phyloP scores from a whole-genome alignment of 1,140 invertebrate genomes.

The Drosophila triauraria region DNA sequence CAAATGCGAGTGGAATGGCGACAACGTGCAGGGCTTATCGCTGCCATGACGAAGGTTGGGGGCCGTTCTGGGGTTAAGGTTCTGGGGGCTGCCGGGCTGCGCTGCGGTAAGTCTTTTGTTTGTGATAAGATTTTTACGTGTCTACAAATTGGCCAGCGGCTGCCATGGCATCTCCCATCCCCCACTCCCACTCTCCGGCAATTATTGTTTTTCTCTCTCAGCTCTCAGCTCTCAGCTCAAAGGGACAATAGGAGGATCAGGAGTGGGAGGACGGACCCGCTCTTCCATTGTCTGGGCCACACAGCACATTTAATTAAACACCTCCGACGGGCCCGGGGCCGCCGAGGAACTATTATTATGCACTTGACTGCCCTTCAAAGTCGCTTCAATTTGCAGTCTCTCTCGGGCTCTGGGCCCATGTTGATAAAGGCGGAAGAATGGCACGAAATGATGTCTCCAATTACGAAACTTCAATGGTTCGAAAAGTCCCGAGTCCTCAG shows the following conservation, averaged over 20 bases:
- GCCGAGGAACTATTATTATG: conserved; percentile 5
- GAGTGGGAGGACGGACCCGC: too few species aligned
- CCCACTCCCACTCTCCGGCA: not conserved
- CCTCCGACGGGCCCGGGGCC: not conserved
- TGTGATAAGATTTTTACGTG: conserved; percentile 78
- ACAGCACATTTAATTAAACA: conserved; percentile 56
- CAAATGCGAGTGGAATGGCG: conserved; percentile 76
- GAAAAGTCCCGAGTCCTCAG: not conserved
- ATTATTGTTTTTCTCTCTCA: conserved; percentile 22
- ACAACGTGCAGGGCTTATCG: conserved; percentile 78
- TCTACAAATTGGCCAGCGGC: conserved; percentile 71
- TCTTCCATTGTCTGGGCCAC: not conserved
- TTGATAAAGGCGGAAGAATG: conserved; percentile 38
- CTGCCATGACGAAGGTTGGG: conserved; percentile 28
- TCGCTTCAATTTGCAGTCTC: not conserved
- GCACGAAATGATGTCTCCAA: conserved; percentile 13
- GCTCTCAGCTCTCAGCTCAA: not conserved
- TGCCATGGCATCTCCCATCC: conserved; percentile 21
- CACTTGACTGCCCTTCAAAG: conserved; percentile 34
- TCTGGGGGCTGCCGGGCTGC: not conserved
- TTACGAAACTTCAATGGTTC: conserved; percentile 3
- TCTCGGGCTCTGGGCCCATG: conserved; percentile 22
- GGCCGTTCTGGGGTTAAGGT: conserved; percentile 4
- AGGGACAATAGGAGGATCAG: not conserved
- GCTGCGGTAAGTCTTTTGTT: conserved; percentile 50